Conservation (phyloP, 2,113 vertebrate species). For the Mixornis gularis region DNA sequence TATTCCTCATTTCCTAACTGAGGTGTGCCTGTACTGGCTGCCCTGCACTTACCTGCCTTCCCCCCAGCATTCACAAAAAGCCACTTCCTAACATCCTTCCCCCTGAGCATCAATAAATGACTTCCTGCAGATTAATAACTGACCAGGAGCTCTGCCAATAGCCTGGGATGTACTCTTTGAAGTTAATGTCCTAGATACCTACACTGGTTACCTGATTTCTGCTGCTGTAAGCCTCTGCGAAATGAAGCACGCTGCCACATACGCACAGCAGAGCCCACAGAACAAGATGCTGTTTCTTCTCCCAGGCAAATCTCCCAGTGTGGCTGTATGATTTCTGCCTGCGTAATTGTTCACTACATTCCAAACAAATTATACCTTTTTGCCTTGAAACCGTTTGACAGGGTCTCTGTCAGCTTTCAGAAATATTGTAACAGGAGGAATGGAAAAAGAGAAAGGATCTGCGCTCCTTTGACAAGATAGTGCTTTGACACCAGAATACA, state of each 20-base stretch:
- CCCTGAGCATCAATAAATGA: background rate
- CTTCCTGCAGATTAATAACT: background rate
- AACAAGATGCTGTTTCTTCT: background rate
- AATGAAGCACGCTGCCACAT: background rate
- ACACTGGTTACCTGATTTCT: background rate
- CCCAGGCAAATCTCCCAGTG: background rate
- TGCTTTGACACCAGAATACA: background rate
- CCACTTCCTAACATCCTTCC: background rate
- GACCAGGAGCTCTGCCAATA: background rate
- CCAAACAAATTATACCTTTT: slow-evolving; percentile 4
- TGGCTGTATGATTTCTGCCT: background rate
- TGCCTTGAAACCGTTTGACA: background rate
- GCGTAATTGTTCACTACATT: background rate
- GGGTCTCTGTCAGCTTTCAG: slow-evolving; percentile 1
- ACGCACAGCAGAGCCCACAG: background rate
- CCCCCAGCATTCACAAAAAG: background rate
- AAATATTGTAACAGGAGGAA: slow-evolving; percentile 2
- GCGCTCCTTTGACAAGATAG: background rate
- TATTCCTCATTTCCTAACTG: background rate
- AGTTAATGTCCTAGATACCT: background rate
- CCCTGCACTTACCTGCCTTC: background rate
- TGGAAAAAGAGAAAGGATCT: background rate
- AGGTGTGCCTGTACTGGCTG: background rate
- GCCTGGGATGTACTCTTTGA: background rate
- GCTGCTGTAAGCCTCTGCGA: background rate